These are phyloP conservation scores for Propithecus coquereli DNA, from an alignment of 2,113 vertebrate species.

Conservation along the genomic window DNA sequence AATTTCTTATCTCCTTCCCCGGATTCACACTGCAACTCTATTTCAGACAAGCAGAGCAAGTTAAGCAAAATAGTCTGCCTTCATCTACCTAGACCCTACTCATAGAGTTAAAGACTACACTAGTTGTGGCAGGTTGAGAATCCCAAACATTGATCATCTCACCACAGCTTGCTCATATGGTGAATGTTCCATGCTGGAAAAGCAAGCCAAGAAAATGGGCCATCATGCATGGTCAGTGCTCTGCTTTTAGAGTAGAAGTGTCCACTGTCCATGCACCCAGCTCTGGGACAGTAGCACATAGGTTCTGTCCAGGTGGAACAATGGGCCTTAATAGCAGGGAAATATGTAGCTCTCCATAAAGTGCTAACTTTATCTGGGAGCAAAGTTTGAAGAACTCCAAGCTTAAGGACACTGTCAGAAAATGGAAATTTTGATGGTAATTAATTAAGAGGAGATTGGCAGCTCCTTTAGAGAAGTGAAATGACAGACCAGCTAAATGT, in stretches of 20 bases:
- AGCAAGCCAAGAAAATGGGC: not conserved
- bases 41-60: not conserved
- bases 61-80: not conserved
- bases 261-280: not conserved
- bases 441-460: not conserved
- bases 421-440: not conserved
- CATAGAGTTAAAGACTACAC: not conserved
- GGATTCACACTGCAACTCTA: not conserved
- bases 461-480: not conserved
- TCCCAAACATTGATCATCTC: not conserved
- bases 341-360: not conserved
- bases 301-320: not conserved
- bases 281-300: not conserved
- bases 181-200: not conserved
- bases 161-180: not conserved
- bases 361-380: not conserved
- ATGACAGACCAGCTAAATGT: not conserved
- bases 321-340: not conserved
- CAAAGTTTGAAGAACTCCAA: not conserved
- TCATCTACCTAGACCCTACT: not conserved
- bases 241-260: not conserved
- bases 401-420: not conserved
- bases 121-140: not conserved
- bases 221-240: not conserved
- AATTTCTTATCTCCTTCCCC: not conserved